A percentile compares a stretch with the other conserved stretches of the same genome.
phyloP scores from a whole-genome alignment of 92 coral and sea anemone species.

The Anthopleura xanthogrammica region DNA sequence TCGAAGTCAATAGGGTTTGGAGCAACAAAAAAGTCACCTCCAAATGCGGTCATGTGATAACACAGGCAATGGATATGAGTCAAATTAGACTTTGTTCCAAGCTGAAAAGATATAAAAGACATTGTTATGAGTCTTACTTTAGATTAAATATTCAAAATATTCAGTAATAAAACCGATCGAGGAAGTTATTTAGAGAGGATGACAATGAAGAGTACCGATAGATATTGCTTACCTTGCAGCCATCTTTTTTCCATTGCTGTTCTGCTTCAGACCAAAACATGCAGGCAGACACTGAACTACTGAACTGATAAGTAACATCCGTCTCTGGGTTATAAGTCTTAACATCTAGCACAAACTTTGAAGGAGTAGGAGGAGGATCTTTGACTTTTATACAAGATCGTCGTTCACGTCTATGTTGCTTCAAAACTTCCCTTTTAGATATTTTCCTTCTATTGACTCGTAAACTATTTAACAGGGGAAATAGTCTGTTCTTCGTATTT shows the following conservation, averaged over 20 bases:
- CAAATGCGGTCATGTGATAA: constrained; percentile 88
- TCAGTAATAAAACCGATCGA: too few species aligned
- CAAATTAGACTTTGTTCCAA: constrained; percentile 41
- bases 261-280: constrained; percentile 68
- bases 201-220: too few species aligned
- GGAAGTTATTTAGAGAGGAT: too few species aligned
- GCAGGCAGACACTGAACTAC: constrained; percentile 57
- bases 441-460: not conserved
- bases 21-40: constrained; percentile 88
- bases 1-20: constrained; percentile 98
- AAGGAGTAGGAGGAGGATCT: constrained; percentile 69
- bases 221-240: constrained; percentile 62
- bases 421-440: not conserved
- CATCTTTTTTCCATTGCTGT: constrained; percentile 62
- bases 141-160: not conserved
- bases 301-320: constrained; percentile 61
- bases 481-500: not conserved
- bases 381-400: constrained; percentile 64
- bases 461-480: not conserved
- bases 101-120: constrained; percentile 13
- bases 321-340: constrained; percentile 51
- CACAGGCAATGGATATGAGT: constrained; percentile 72
- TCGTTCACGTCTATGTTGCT: constrained; percentile 37
- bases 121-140: not conserved
- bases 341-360: constrained; percentile 28